Evolutionary conservation across 1,140 invertebrate genomes (phyloP), one percentile per base, ranked within the genome.

Genomic region (Trachymyrmex septentrionalis): DNA sequence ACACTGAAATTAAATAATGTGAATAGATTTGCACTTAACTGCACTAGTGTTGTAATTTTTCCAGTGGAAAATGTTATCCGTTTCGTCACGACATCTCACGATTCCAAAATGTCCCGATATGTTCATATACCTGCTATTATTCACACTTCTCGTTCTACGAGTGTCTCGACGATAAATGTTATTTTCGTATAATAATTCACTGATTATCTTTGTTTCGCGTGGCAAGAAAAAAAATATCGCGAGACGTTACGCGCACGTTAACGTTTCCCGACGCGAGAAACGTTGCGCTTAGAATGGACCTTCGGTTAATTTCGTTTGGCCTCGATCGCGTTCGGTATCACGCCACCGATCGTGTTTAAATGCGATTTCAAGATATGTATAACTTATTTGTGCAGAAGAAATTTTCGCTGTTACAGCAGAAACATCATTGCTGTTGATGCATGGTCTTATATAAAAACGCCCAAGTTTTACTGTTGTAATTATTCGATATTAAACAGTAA

Each of bases 401-500:
- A 57, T 57, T 77, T 63, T 77, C 10, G 59, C 59, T 64, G 59
- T 48, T 10, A 12, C 34, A 63, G 55, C 75, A 48, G 48, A 63
- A 77, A 4, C 24, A 0, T 63, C 12, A 3, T 24, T 44, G 24
- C 16, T 27, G 34, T 34, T 24, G 59, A 0, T 30, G 24, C 24
- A 53, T 5, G 44, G 44, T 76, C 34, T 48, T 6, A n/a, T n/a
- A 2, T 7, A 5, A 27, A 3, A 16, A 16, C 4, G 30, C 30
- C 30, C 14, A 16, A 76, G 16, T 14, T 76, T 59, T 24, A 34
- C 14, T 61, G 24, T 24, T 44, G n/a, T 44, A 44, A 44, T 44
- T 44, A 50, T 48, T 53, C 12, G 2, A 34, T 6, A 34, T 34
- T 5, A 34, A 34, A 34, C 30, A 34, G 6, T 34, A 34, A 34